phyloP scores from a whole-genome alignment of 2,888 invertebrate genomes.

The Agrochola litura region DNA sequence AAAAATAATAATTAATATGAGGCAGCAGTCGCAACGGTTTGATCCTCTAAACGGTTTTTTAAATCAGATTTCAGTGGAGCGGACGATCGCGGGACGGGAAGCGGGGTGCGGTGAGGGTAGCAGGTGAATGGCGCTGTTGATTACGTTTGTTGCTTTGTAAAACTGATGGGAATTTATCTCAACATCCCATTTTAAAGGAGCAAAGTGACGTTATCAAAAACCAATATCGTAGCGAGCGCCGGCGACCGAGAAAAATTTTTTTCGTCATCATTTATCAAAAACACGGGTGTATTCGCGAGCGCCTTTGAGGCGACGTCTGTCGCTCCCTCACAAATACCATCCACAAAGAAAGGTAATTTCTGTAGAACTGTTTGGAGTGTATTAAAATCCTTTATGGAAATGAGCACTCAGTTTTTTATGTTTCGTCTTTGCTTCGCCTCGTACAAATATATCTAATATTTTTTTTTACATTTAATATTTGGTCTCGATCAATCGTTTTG shows the following conservation, averaged over 20 bases:
- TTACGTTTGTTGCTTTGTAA: constrained; percentile 68
- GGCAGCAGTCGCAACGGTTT: constrained; percentile 40
- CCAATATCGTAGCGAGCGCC: constrained; percentile 68
- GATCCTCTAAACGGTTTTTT: constrained; percentile 52
- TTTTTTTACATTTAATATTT: constrained; percentile 28
- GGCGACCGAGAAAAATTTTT: constrained; percentile 66
- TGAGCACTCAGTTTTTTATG: constrained; percentile 58
- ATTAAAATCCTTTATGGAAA: constrained; percentile 70
- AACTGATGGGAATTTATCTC: constrained; percentile 67
- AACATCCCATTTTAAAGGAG: constrained; percentile 65
- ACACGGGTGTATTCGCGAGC: constrained; percentile 64
- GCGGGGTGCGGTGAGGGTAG: constrained; percentile 4
- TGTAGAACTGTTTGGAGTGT: constrained; percentile 66
- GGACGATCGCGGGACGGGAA: not conserved
- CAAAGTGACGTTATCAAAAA: constrained; percentile 73
- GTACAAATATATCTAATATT: constrained; percentile 3
- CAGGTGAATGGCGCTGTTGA: constrained; percentile 56
- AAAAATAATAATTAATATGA: constrained; percentile 52
- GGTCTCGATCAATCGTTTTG: not conserved
- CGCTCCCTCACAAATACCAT: constrained; percentile 63
- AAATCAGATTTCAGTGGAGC: constrained; percentile 48
- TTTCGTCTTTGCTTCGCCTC: constrained; percentile 23
- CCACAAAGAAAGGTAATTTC: constrained; percentile 74
- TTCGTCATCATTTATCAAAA: constrained; percentile 74
- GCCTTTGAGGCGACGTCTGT: constrained; percentile 71